Evolutionary conservation across 1,140 invertebrate species (phyloP), one percentile per base, ranked within the genome.

Genomic region (Triops longicaudatus): DNA sequence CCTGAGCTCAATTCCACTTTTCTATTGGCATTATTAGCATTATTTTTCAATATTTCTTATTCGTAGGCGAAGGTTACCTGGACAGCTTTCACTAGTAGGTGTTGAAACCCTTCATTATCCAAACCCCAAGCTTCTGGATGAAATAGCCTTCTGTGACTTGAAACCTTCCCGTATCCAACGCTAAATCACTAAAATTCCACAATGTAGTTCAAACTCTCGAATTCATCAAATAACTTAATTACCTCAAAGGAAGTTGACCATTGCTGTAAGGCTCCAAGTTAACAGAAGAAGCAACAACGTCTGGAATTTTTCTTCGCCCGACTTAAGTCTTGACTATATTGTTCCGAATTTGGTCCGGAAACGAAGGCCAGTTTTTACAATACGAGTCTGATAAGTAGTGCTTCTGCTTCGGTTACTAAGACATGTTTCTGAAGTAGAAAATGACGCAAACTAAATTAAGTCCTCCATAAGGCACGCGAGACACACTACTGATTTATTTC

Each of bases 61-160:
- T n/a, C n/a, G n/a, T n/a, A n/a, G n/a, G n/a, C n/a, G n/a, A n/a
- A n/a, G n/a, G n/a, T n/a, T n/a, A n/a, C n/a, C n/a, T n/a, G n/a
- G n/a, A n/a, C n/a, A n/a, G n/a, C n/a, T n/a, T n/a, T n/a, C n/a
- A n/a, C n/a, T 6, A 90, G 84, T 42, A 90, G 82, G 79, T 88
- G 88, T 75, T 87, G 88, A 12, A 90, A 79, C 37, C 87, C 87
- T 72, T 86, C 86, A 78, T 86, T 85, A 81, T 90, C 89, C 77
- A 88, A 83, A 42, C 88, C 89, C 87, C 88, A 90, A 42, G 86
- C 80, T 78, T 88, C 87, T 10, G 88, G 88, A 79, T 88, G 86
- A 81, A 90, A 90, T 37, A 90, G 22, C 89, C 89, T 81, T 90
- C 89, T 4, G 88, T 83, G 43, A 86, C n/a, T n/a, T n/a, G n/a